Conservation (phyloP, 2,888 invertebrate species). For the Coremacera marginata region DNA sequence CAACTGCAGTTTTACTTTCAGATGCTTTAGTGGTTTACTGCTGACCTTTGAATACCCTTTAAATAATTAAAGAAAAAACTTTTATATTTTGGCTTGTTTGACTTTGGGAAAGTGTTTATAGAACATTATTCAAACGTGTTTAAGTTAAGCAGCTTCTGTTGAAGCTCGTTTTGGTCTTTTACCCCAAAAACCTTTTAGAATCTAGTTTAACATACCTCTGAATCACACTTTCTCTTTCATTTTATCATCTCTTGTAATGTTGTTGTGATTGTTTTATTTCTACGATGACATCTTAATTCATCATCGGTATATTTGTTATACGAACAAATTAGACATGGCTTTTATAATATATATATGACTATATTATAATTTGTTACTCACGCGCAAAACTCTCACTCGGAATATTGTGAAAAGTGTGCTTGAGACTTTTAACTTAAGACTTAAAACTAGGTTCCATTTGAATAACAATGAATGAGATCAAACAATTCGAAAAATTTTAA, state of each 20-base stretch:
- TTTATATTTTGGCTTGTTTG: neutral
- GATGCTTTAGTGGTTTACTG: neutral
- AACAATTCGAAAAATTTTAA: conserved; percentile 25
- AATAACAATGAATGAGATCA: conserved; percentile 25
- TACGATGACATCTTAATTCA: neutral
- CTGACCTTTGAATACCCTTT: neutral
- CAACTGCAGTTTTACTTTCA: conserved; percentile 5
- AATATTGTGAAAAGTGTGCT: neutral
- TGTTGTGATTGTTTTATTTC: neutral
- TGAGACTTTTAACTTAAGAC: neutral
- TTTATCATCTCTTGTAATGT: neutral
- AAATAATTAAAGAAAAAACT: neutral
- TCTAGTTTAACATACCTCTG: neutral
- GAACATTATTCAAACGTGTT: neutral
- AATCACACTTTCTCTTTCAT: conserved; percentile 14
- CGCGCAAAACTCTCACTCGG: conserved; percentile 53
- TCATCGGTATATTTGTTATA: neutral
- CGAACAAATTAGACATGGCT: neutral
- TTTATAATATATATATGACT: too few relatives aligned
- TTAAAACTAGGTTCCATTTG: conserved; percentile 4
- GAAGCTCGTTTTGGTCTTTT: neutral
- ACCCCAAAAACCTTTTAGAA: neutral
- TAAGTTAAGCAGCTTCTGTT: neutral
- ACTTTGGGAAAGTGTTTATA: neutral
- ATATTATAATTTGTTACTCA: conserved; percentile 57